Conservation (phyloP, 2,797 vertebrate species). For the Lepus townsendii region DNA sequence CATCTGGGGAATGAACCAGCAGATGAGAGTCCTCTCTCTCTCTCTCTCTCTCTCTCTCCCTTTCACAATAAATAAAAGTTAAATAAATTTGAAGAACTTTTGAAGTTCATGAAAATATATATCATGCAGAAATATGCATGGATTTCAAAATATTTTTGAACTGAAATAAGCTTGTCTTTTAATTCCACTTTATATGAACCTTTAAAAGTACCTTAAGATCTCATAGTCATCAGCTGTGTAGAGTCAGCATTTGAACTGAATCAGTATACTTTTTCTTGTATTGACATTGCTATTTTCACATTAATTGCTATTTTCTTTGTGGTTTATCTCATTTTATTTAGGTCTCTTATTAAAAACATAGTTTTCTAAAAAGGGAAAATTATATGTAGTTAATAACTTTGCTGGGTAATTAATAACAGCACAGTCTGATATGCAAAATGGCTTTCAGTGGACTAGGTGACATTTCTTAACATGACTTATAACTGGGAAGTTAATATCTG, state of each 20-base stretch:
- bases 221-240: too few relatives aligned
- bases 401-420: background rate
- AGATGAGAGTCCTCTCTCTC: too few relatives aligned
- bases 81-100: too few relatives aligned
- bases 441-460: background rate
- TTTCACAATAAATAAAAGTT: too few relatives aligned
- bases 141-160: too few relatives aligned
- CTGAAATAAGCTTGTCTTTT: too few relatives aligned
- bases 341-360: conserved; percentile 44
- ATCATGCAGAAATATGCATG: too few relatives aligned
- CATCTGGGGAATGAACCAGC: too few relatives aligned
- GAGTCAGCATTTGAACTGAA: background rate
- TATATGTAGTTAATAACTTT: background rate
- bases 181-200: too few relatives aligned
- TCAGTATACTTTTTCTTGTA: background rate
- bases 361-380: conserved; percentile 31
- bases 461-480: conserved; percentile 30
- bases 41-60: too few relatives aligned
- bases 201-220: too few relatives aligned
- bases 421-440: background rate
- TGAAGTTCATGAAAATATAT: too few relatives aligned
- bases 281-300: background rate
- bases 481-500: conserved; percentile 11
- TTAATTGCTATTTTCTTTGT: background rate
- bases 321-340: conserved; percentile 1